Base-by-base conservation (phyloP, 92 coral and sea anemone genomes). In the Parazoanthus atlanticus region DNA sequence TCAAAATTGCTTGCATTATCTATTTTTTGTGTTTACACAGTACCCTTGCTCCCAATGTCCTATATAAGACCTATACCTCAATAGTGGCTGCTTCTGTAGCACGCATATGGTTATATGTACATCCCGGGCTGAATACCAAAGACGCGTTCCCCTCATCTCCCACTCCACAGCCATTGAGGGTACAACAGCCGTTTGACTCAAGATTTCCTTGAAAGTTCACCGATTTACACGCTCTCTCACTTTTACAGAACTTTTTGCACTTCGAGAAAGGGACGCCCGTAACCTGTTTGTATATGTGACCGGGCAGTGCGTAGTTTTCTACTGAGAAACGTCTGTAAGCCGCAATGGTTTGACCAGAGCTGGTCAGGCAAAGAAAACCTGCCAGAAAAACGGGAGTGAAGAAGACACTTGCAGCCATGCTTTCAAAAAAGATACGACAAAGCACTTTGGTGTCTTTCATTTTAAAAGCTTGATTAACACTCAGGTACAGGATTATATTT, bases 141-240 rank as follows among this genome's bases (percentile, higher is more conserved):
- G 77, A 73, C 3, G 11, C 36, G 16, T 70, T 70, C n/a, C 25
- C 77, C 40, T 32, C 41, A 17, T 31, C 43, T 13, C 26, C 43
- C 0, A 29, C 43, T 31, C 77, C 77, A 73, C 77, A 15, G 4
- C 77, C 77, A 73, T 73, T 73, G 77, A 73, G 43, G 77, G 25
- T 16, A 32, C 77, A 73, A 73, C 77, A 73, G 19, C 77, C 77
- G 32, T 32, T 29, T 19, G 77, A 73, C 7, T 73, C 19, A 16
- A 73, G 23, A 13, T 5, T 17, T 13, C 43, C 77, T 73, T 73
- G 36, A 73, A 73, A 73, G 17, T 73, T 32, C 25, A 74, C 46
- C 12, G 78, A 33, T 74, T 33, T 74, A 74, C 78, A 74, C 9
- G 36, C 41, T 29, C 43, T 74, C 15, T 74, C 78, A 74, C 78